Conservation (phyloP, 2,113 vertebrate species). For the Ageneiosus marmoratus region DNA sequence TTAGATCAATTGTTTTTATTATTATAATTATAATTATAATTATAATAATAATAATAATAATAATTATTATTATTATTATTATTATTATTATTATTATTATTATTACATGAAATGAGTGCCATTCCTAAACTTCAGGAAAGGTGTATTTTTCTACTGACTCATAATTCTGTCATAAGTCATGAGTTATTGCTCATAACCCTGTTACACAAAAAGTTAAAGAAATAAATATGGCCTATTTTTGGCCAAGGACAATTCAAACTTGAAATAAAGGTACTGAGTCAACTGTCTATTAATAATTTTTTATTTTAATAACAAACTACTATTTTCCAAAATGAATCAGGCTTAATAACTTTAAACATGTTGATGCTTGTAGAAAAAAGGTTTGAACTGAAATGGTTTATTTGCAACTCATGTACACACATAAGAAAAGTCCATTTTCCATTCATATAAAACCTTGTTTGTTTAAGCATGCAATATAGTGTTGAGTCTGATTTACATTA, state of each 20-base stretch:
- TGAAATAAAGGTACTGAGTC: background rate
- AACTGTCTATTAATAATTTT: background rate
- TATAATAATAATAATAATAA: background rate
- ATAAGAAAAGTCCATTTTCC: background rate
- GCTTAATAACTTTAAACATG: background rate
- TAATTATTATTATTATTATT: background rate
- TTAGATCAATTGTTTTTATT: too few species aligned
- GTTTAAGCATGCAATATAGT: constrained; percentile 11
- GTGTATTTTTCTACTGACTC: background rate
- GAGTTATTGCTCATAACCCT: background rate
- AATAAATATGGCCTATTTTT: background rate
- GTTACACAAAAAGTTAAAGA: background rate
- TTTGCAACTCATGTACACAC: background rate
- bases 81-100: background rate
- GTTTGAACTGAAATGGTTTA: constrained; percentile 17
- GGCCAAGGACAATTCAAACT: background rate
- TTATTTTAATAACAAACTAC: background rate
- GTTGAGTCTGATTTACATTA: background rate
- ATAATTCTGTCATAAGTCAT: background rate
- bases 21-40: background rate
- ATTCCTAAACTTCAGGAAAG: background rate
- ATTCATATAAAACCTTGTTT: background rate
- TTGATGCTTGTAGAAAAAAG: background rate
- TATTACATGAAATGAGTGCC: background rate
- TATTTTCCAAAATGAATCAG: background rate